phyloP scores from a whole-genome alignment of 2,113 vertebrate genomes.

The Tetraodon nigroviridis region DNA sequence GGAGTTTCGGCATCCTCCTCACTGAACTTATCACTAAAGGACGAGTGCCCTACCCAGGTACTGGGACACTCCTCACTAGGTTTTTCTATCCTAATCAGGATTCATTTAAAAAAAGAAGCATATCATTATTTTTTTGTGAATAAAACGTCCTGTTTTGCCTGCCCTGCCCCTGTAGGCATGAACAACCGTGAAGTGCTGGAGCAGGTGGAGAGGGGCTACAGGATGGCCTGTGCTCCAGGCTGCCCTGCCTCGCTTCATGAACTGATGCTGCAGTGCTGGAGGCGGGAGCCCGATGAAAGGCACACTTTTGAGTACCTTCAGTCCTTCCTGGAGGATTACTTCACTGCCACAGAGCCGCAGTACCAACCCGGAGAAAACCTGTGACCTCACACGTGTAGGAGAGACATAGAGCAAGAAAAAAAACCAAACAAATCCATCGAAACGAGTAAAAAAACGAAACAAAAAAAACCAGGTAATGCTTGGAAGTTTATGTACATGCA shows the following conservation, averaged over 20 bases:
- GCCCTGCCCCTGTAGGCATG: constrained; percentile 79
- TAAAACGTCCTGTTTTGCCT: not conserved
- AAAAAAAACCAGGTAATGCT: not conserved
- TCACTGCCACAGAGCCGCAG: constrained; percentile 96
- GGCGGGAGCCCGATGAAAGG: constrained; percentile 87
- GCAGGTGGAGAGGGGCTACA: constrained; percentile 92
- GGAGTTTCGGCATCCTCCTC: constrained; percentile 95
- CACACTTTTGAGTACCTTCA: constrained; percentile 98
- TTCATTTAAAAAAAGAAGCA: no score
- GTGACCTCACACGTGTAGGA: constrained; percentile 54
- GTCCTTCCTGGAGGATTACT: constrained; percentile 97
- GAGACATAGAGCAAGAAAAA: constrained; percentile 18
- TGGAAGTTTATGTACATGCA: constrained; percentile 6
- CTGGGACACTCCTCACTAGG: no score
- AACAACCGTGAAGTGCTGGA: constrained; percentile 97
- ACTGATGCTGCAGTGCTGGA: constrained; percentile 94
- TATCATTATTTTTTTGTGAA: not conserved
- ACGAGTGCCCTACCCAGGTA: constrained; percentile 98
- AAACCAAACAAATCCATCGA: constrained; percentile 5
- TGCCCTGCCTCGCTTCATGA: constrained; percentile 90
- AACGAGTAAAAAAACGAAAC: not conserved
- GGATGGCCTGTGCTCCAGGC: constrained; percentile 85
- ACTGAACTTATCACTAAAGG: constrained; percentile 96
- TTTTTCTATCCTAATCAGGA: no score
- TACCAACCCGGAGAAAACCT: constrained; percentile 94